Conservation (phyloP, 2,113 vertebrate genomes). For the Megatriorchis doriae region DNA sequence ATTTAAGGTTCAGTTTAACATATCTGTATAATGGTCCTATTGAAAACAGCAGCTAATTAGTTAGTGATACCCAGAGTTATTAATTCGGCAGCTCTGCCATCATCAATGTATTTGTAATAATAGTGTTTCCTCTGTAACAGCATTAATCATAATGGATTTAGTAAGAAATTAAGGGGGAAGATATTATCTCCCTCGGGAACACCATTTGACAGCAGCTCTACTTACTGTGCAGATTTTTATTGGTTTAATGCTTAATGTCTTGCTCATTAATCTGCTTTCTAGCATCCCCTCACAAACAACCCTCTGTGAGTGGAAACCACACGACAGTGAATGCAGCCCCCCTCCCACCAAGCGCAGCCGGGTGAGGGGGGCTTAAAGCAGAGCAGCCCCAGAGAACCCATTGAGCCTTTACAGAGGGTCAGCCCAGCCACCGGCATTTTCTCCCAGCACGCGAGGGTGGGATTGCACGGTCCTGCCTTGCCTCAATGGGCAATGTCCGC, state of each 20-base stretch:
- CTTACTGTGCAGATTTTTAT: not conserved
- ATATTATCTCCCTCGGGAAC: conserved; percentile 13
- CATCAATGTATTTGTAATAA: conserved; percentile 30
- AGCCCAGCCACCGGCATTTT: not conserved
- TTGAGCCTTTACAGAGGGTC: fast-evolving
- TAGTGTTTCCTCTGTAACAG: conserved; percentile 8
- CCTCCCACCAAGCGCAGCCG: not conserved
- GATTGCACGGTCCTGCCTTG: not conserved
- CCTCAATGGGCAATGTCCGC: not conserved
- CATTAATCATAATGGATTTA: conserved; percentile 53
- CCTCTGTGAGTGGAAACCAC: not conserved
- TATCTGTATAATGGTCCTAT: not conserved
- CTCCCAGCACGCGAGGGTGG: fast-evolving
- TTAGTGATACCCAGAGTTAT: conserved; percentile 22
- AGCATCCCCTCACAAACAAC: not conserved
- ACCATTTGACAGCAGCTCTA: not conserved
- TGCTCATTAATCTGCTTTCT: not conserved
- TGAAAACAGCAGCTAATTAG: conserved; percentile 32
- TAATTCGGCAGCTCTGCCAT: conserved; percentile 37
- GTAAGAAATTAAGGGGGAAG: not conserved
- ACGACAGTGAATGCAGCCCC: not conserved
- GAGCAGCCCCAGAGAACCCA: not conserved
- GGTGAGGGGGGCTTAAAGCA: not conserved
- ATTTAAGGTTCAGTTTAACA: not conserved
- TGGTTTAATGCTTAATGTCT: not conserved